These are phyloP conservation scores for Bombyx mandarina DNA, from an alignment of 1,140 invertebrate species.

Conservation along the genomic window DNA sequence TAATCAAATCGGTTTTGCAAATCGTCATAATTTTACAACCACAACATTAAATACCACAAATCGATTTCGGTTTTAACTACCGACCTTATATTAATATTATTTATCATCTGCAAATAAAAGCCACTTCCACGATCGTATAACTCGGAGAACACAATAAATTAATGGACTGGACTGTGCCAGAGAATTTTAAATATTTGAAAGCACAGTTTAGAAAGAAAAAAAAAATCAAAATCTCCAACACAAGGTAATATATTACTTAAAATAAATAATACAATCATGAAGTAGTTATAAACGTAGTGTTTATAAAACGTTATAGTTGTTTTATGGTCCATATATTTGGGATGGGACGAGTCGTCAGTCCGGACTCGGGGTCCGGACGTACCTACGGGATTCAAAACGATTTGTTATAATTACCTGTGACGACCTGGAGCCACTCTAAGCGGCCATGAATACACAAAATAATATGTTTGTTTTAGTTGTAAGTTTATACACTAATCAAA, in stretches of 20 bases:
- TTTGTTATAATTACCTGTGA: slow-evolving; percentile 50
- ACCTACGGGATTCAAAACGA: slow-evolving; percentile 9
- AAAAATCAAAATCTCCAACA: slow-evolving; percentile 59
- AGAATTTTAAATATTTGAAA: slow-evolving; percentile 70
- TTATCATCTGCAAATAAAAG: slow-evolving; percentile 15
- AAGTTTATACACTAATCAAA: no score
- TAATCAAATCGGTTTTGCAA: no score
- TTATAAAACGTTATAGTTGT: slow-evolving; percentile 68
- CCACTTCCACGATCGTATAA: slow-evolving; percentile 26
- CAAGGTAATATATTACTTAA: slow-evolving; percentile 69
- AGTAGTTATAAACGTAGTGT: slow-evolving; percentile 70
- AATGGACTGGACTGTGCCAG: slow-evolving; percentile 62
- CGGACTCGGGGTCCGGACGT: slow-evolving; percentile 20
- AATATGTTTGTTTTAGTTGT: no score
- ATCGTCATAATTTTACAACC: no score
- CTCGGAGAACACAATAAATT: slow-evolving; percentile 60
- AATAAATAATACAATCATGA: slow-evolving; percentile 71
- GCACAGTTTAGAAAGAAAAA: slow-evolving; percentile 62
- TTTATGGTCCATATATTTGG: slow-evolving; percentile 67
- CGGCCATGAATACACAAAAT: no score
- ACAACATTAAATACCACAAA: no score
- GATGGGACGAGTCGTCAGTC: slow-evolving; percentile 28
- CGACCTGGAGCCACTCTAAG: no score
- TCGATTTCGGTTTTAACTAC: no score
- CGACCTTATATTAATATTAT: no score